Evolutionary conservation across 1,140 invertebrate genomes (phyloP).

Genomic region (Drosophila sulfurigaster): DNA sequence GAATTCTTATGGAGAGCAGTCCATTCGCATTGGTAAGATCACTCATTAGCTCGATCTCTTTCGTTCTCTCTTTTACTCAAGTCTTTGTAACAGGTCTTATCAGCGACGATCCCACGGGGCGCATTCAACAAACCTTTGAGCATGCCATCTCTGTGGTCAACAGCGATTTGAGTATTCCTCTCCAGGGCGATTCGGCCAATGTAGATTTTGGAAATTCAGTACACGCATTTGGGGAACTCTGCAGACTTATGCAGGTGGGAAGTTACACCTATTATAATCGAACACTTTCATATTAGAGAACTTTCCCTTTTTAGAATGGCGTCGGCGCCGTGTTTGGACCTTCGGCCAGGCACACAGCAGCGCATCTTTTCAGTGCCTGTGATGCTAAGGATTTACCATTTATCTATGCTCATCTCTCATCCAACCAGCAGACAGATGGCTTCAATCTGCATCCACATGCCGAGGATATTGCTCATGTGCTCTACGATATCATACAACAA

Average conservation of each 20-base stretch:
- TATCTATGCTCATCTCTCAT: slow-evolving; percentile 90
- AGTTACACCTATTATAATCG: slow-evolving; percentile 19
- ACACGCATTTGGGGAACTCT: slow-evolving; percentile 80
- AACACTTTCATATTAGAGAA: not conserved
- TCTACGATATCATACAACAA: slow-evolving; percentile 90
- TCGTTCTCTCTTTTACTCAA: slow-evolving; percentile 50
- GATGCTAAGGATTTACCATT: slow-evolving; percentile 95
- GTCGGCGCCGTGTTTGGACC: slow-evolving; percentile 94
- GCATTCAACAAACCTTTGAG: slow-evolving; percentile 70
- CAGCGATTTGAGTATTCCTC: slow-evolving; percentile 66
- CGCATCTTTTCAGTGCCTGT: slow-evolving; percentile 94
- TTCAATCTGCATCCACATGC: slow-evolving; percentile 95
- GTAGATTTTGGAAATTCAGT: slow-evolving; percentile 81
- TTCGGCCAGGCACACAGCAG: slow-evolving; percentile 87
- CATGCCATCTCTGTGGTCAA: slow-evolving; percentile 76
- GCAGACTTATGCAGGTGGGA: slow-evolving; percentile 82
- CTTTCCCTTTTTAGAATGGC: slow-evolving; percentile 85
- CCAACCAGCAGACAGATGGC: slow-evolving; percentile 86
- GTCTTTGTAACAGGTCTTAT: slow-evolving; percentile 63
- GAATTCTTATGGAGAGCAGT: slow-evolving; percentile 40
- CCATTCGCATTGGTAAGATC: slow-evolving; percentile 72
- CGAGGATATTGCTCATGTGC: slow-evolving; percentile 89
- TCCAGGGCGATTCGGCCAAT: slow-evolving; percentile 57
- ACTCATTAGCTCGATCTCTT: not conserved
- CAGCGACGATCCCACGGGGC: slow-evolving; percentile 63